phyloP scores from a whole-genome alignment of 1,140 invertebrate species.

The Metopolophium dirhodum region DNA sequence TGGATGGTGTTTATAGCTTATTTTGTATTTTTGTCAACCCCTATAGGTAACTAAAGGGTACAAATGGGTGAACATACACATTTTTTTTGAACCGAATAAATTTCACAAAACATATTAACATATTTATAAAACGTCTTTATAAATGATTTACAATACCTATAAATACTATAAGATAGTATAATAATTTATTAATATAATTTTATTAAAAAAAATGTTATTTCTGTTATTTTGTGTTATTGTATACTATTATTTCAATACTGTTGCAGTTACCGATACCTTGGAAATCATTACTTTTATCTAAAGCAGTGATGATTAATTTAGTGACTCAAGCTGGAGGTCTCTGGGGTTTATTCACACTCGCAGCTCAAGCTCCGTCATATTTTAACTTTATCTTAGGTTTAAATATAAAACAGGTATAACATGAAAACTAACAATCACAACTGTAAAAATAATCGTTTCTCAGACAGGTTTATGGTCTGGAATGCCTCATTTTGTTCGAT shows the following conservation, averaged over 20 bases:
- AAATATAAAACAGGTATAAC: slow-evolving; percentile 55
- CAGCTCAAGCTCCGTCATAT: slow-evolving; percentile 85
- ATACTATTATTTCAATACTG: not conserved
- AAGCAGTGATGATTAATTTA: slow-evolving; percentile 79
- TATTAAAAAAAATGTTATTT: not conserved
- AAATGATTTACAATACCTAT: no score
- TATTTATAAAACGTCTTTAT: no score
- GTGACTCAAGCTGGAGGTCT: slow-evolving; percentile 79
- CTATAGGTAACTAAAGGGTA: no score
- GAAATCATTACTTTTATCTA: slow-evolving; percentile 74
- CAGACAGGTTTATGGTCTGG: slow-evolving; percentile 73
- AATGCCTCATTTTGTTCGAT: slow-evolving; percentile 71
- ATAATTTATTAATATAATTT: no score
- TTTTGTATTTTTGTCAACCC: no score
- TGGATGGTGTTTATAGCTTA: no score
- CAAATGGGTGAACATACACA: no score
- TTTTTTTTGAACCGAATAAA: no score
- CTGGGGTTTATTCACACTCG: slow-evolving; percentile 85
- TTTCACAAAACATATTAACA: no score
- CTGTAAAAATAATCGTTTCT: slow-evolving; percentile 58
- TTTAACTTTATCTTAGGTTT: slow-evolving; percentile 80
- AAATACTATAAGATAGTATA: no score
- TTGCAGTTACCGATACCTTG: slow-evolving; percentile 72
- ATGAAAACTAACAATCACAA: not conserved
- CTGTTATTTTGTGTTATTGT: not conserved